Evolutionary conservation across 2,888 invertebrate genomes (phyloP).

Genomic region (Eugnorisma glareosa): DNA sequence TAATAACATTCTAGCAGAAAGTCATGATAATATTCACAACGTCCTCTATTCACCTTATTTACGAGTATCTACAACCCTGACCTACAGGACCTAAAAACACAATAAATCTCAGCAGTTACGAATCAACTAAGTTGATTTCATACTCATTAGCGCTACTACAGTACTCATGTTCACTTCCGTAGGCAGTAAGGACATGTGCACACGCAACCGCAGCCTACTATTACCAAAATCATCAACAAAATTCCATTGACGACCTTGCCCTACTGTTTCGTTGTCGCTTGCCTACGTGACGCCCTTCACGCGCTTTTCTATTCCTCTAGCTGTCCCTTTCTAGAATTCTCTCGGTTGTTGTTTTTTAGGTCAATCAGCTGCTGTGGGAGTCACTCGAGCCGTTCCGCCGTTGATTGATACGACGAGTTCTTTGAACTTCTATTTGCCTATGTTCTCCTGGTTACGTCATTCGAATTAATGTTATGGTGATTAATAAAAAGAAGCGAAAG

Average conservation of each 20-base stretch:
- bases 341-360: conserved; percentile 71
- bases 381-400: conserved; percentile 42
- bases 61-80: conserved; percentile 3
- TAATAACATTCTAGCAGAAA: not conserved
- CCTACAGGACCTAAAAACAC: conserved; percentile 20
- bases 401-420: conserved; percentile 69
- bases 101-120: conserved; percentile 17
- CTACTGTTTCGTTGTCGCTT: conserved; percentile 72
- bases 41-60: conserved; percentile 20
- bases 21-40: not conserved
- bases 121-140: conserved; percentile 13
- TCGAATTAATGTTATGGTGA: conserved; percentile 37
- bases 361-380: conserved; percentile 76
- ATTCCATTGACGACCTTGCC: conserved; percentile 78
- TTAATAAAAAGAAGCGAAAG: conserved; percentile 22
- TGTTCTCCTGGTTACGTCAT: conserved; percentile 55
- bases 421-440: conserved; percentile 57
- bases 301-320: conserved; percentile 72
- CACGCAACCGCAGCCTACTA: conserved; percentile 43
- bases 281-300: conserved; percentile 83
- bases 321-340: conserved; percentile 71
- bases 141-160: too few species aligned
- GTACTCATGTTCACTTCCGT: conserved; percentile 33
- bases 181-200: conserved; percentile 34
- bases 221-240: conserved; percentile 65